Percentiles rank a stretch among this genome's conserved stretches.
Conservation (phyloP, 2,113 vertebrate species). For the Vulpes ferrilata region DNA sequence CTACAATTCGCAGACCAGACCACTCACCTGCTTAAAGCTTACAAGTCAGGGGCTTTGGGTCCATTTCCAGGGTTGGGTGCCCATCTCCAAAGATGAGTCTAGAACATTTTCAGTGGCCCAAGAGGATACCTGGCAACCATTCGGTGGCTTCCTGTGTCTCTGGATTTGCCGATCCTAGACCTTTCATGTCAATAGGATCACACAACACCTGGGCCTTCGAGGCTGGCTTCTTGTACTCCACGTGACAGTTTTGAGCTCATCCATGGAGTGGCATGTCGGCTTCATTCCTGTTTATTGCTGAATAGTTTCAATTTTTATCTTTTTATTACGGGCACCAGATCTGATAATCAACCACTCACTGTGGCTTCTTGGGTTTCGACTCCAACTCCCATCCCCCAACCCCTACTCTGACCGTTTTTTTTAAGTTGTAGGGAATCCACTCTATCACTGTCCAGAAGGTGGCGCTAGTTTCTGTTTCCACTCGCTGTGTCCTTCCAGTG, state of each 20-base stretch:
- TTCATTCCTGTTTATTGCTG: background rate
- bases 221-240: background rate
- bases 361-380: background rate
- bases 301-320: background rate
- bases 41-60: no score
- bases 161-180: background rate
- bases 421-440: background rate
- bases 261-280: background rate
- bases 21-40: no score
- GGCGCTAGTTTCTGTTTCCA: background rate
- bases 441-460: background rate
- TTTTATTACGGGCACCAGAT: background rate
- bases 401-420: background rate
- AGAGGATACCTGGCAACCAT: background rate
- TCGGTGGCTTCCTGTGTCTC: background rate
- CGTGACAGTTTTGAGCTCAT: background rate
- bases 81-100: no score
- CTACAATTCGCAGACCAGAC: background rate
- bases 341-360: background rate
- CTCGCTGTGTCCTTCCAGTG: fast-evolving
- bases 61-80: background rate
- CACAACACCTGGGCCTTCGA: fast-evolving
- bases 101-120: background rate
- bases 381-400: background rate
- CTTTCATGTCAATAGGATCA: background rate